Conservation (phyloP, 2,797 vertebrate species). For the Pelobates cultripes region DNA sequence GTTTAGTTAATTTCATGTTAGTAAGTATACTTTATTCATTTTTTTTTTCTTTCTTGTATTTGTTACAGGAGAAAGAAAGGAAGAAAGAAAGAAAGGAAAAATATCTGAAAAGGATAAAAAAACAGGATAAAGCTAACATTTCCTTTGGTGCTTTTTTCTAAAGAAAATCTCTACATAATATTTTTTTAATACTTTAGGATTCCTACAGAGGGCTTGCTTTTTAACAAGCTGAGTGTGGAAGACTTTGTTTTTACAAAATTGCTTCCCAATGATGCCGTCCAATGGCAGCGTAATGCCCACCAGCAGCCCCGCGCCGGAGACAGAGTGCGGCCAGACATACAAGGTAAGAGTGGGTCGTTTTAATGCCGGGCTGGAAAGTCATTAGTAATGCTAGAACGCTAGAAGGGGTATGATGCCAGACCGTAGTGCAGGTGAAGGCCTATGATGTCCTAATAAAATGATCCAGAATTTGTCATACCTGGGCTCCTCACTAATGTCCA, state of each 20-base stretch:
- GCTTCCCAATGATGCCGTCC: constrained; percentile 77
- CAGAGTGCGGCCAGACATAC: constrained; percentile 35
- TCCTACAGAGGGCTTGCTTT: background rate
- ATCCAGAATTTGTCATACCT: too few species aligned
- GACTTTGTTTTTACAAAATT: background rate
- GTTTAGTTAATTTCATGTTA: too few species aligned
- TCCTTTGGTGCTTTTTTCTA: constrained; percentile 35
- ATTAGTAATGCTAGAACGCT: too few species aligned
- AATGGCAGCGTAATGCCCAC: constrained; percentile 68
- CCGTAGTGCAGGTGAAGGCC: too few species aligned
- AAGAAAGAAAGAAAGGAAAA: too few species aligned
- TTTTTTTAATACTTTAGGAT: constrained; percentile 1
- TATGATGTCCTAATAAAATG: too few species aligned
- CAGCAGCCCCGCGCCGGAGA: constrained; percentile 43
- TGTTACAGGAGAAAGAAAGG: constrained; percentile 4
- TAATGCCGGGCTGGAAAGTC: too few species aligned
- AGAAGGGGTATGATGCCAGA: too few species aligned
- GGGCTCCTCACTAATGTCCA: too few species aligned
- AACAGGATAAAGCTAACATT: background rate
- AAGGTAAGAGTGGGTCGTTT: constrained; percentile 40
- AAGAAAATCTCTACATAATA: background rate
- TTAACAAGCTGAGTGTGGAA: background rate
- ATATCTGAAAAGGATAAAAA: background rate
- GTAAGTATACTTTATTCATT: too few species aligned
- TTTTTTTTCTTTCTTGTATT: too few species aligned